These are phyloP conservation scores for Caligus rogercresseyi DNA, from an alignment of 1,140 invertebrate genomes.

Conservation along the genomic window DNA sequence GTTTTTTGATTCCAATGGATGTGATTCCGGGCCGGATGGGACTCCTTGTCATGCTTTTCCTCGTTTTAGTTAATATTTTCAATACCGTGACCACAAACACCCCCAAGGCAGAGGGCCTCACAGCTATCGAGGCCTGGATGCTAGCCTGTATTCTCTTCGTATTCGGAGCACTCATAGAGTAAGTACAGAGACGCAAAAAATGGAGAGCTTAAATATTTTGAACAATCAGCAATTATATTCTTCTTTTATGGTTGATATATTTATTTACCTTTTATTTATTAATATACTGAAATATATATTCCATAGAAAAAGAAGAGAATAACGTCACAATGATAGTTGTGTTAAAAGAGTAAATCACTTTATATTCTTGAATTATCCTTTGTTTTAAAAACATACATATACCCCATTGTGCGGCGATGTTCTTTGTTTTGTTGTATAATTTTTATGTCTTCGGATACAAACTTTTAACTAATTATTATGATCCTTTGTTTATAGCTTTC, in stretches of 20 bases:
- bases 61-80: slow-evolving; percentile 21
- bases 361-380: too few species aligned
- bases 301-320: neutral
- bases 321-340: neutral
- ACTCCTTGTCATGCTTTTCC: slow-evolving; percentile 20
- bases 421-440: too few species aligned
- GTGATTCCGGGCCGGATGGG: slow-evolving; percentile 21
- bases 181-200: slow-evolving; percentile 4
- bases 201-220: neutral
- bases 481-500: too few species aligned
- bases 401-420: too few species aligned
- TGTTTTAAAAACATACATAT: too few species aligned
- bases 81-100: slow-evolving; percentile 20
- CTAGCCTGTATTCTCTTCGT: slow-evolving; percentile 20
- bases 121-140: slow-evolving; percentile 19
- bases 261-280: neutral
- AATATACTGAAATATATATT: neutral
- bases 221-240: neutral
- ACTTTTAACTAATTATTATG: too few species aligned
- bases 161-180: slow-evolving; percentile 15
- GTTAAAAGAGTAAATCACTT: too few species aligned
- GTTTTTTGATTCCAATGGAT: slow-evolving; percentile 19
- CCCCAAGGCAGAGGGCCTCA: slow-evolving; percentile 18
- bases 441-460: too few species aligned
- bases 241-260: neutral